Base-by-base conservation (phyloP, 2,888 invertebrate genomes). In the Anarsia innoxiella region DNA sequence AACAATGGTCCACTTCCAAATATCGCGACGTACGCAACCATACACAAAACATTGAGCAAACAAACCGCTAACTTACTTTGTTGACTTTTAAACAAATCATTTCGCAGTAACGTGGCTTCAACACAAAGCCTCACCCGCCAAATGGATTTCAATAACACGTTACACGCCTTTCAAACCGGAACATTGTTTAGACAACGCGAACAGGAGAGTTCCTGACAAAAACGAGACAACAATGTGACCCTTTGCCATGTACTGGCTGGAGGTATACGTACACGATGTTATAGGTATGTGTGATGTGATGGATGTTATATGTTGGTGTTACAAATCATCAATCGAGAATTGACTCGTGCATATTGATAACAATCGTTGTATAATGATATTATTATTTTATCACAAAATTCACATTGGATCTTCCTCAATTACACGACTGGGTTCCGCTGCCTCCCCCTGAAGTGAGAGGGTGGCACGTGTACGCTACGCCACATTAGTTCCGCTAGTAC, bases 361-460 rank as follows among this genome's bases (percentile, higher is more conserved):
- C n/a, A n/a, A n/a, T n/a, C n/a, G n/a, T n/a, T n/a, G n/a, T n/a
- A n/a, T n/a, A n/a, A n/a, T n/a, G n/a, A n/a, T n/a, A n/a, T n/a
- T n/a, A n/a, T n/a, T n/a, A n/a, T n/a, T n/a, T n/a, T n/a, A n/a
- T n/a, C n/a, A n/a, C n/a, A n/a, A n/a, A n/a, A n/a, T n/a, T n/a
- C n/a, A n/a, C n/a, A 73, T 75, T 70, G 66, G 68, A 71, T 76
- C 61, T 73, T 66, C 48, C 49, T 59, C 63, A 58, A 62, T 65
- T 60, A 64, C 37, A n/a, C n/a, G 48, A 52, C 45, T 49, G 49
- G 54, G 42, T 39, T 37, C 35, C 11, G 12, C 16, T 19, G 12
- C 31, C 16, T 16, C 12, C 12, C 28, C 2, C 28, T 12, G 28
- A 12, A 28, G 8, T n/a, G 14, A 12, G 14, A 11, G 11, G 8